phyloP scores from a whole-genome alignment of 2,888 invertebrate species.

The Agriotes lineatus region DNA sequence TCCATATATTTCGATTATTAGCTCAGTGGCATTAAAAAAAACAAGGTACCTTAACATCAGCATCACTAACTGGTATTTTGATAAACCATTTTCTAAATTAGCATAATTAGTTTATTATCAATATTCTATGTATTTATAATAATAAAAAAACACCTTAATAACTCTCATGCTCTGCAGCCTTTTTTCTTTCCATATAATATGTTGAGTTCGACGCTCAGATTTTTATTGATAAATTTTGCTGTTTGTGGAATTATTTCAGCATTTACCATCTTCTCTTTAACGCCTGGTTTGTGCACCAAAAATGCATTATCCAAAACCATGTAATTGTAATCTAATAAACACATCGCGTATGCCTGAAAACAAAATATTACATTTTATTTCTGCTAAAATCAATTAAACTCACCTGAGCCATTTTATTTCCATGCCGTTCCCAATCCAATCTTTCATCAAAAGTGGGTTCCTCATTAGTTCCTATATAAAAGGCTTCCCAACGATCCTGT shows the following conservation, averaged over 20 bases:
- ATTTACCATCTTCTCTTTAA: conserved; percentile 39
- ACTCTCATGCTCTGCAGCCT: conserved; percentile 26
- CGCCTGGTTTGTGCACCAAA: conserved; percentile 84
- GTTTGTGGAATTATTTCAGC: conserved; percentile 57
- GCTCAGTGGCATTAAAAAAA: no score
- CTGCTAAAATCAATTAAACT: no score
- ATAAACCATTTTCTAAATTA: no score
- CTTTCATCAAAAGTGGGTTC: conserved; percentile 68
- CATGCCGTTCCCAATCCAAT: conserved; percentile 69
- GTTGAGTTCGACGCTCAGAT: conserved; percentile 42
- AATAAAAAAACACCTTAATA: no score
- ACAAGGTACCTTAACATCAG: no score
- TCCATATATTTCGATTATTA: no score
- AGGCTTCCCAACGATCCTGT: conserved; percentile 68
- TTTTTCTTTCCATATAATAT: conserved; percentile 14
- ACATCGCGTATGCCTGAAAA: conserved; percentile 83
- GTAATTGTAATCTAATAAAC: conserved; percentile 88
- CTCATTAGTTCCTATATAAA: conserved; percentile 68
- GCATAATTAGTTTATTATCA: no score
- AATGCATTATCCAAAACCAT: conserved; percentile 89
- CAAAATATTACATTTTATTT: no score
- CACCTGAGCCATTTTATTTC: conserved; percentile 71
- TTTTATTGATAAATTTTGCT: conserved; percentile 35
- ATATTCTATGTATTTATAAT: no score
- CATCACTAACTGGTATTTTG: no score